Conservation (phyloP, 2,797 vertebrate genomes). For the Artibeus lituratus region DNA sequence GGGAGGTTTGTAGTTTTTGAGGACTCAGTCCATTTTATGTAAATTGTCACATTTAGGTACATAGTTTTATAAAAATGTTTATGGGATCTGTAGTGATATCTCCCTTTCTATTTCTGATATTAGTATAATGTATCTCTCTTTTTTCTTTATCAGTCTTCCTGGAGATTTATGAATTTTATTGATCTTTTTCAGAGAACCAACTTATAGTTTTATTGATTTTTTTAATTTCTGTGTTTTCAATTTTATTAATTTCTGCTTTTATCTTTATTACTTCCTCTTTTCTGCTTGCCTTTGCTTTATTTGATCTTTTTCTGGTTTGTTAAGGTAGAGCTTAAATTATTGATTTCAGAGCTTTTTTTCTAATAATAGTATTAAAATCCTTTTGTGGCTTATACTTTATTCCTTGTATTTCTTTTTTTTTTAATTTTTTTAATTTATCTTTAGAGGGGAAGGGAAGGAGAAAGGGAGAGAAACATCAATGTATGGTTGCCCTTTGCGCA, state of each 20-base stretch:
- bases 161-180: not conserved
- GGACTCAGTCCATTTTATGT: not conserved
- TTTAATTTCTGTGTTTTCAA: not conserved
- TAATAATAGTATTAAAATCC: conserved; percentile 1
- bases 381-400: not conserved
- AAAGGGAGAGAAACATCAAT: too few relatives aligned
- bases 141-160: not conserved
- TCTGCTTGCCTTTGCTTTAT: not conserved
- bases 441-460: too few relatives aligned
- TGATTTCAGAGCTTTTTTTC: not conserved
- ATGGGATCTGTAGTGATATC: not conserved
- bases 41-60: not conserved
- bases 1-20: not conserved
- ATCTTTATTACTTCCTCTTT: not conserved
- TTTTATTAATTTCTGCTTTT: not conserved
- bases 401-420: not conserved
- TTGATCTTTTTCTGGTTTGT: not conserved
- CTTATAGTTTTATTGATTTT: not conserved
- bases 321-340: not conserved
- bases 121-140: not conserved
- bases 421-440: too few relatives aligned
- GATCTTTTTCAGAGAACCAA: not conserved
- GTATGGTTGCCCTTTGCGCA: too few relatives aligned
- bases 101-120: not conserved
- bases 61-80: not conserved